Percentiles rank a stretch among this genome's conserved stretches.
These are phyloP conservation scores for Chironomus tentans DNA, from an alignment of 2,888 invertebrate species.

Conservation along the genomic window DNA sequence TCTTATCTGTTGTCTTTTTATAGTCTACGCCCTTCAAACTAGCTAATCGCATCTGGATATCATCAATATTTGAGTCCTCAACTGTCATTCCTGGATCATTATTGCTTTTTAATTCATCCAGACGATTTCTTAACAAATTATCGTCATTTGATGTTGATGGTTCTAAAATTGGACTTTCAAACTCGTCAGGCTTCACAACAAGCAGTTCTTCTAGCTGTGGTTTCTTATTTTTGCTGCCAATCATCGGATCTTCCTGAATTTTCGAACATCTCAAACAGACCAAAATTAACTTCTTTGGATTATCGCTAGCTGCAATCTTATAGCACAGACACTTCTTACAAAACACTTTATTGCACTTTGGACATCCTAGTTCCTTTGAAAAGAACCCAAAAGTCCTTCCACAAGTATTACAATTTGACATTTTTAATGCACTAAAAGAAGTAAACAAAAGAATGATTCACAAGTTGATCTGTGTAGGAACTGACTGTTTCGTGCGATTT, in stretches of 20 bases:
- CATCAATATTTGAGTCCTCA: conserved; percentile 49
- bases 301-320: conserved; percentile 42
- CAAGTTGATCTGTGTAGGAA: too few species aligned
- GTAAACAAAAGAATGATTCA: neutral
- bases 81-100: conserved; percentile 36
- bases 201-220: neutral
- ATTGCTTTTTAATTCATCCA: conserved; percentile 57
- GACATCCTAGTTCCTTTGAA: conserved; percentile 51
- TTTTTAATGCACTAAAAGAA: neutral
- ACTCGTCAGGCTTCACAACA: neutral
- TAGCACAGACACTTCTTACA: conserved; percentile 72
- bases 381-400: conserved; percentile 12
- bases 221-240: neutral
- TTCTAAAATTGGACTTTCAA: conserved; percentile 31
- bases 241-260: neutral
- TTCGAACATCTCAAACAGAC: conserved; percentile 17
- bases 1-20: conserved; percentile 36
- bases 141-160: conserved; percentile 49
- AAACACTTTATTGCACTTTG: conserved; percentile 73
- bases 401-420: conserved; percentile 20
- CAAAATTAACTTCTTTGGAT: neutral
- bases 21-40: conserved; percentile 52
- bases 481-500: neutral
- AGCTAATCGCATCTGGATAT: conserved; percentile 55
- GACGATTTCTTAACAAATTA: conserved; percentile 49